phyloP scores from a whole-genome alignment of 2,888 invertebrate genomes.

The Standfussiana lucernea region DNA sequence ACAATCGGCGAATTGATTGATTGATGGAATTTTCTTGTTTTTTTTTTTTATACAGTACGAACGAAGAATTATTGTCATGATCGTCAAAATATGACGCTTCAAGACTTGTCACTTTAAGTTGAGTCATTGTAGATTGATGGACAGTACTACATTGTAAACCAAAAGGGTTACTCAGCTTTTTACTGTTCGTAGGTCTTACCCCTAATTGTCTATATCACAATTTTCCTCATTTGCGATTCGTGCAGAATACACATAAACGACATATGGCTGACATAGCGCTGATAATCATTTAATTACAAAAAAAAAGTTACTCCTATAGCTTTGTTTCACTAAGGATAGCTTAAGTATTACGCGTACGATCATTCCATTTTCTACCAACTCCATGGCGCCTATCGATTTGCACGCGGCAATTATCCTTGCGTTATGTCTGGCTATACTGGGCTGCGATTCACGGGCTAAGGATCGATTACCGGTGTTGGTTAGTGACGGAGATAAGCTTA shows the following conservation, averaged over 20 bases:
- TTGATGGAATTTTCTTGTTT: background rate
- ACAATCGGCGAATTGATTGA: background rate
- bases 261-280: too few relatives aligned
- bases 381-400: constrained; percentile 75
- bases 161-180: background rate
- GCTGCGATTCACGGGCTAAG: constrained; percentile 60
- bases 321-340: background rate
- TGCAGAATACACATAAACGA: background rate
- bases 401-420: constrained; percentile 79
- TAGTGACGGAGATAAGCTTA: constrained; percentile 47
- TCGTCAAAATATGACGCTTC: background rate
- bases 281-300: background rate
- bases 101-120: background rate
- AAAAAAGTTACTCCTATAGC: background rate
- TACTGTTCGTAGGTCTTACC: background rate
- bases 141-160: background rate
- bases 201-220: background rate
- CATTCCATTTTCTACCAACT: constrained; percentile 20
- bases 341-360: background rate
- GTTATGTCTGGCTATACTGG: constrained; percentile 63
- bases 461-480: constrained; percentile 67
- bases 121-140: background rate
- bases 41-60: background rate
- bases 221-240: background rate
- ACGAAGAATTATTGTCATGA: background rate